These are phyloP conservation scores for Apodemus speciosus DNA, from an alignment of 2,113 vertebrate genomes.

Conservation along the genomic window DNA sequence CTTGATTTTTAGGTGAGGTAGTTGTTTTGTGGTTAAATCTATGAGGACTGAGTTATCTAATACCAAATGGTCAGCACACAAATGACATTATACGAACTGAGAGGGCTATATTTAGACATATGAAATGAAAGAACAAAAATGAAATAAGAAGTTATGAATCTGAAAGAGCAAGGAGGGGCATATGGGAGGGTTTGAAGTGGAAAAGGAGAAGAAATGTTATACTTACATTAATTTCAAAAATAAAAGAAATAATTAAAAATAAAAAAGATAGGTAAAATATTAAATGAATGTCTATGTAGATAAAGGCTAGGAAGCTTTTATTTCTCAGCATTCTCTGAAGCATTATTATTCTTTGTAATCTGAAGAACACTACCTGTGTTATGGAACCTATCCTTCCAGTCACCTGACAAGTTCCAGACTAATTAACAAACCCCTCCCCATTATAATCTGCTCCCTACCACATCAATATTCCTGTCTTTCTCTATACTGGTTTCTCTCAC, in stretches of 20 bases:
- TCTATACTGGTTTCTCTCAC: neutral
- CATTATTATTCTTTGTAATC: neutral
- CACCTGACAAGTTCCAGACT: neutral
- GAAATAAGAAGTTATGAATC: neutral
- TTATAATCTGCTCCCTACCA: neutral
- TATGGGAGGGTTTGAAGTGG: neutral
- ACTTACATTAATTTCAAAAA: neutral
- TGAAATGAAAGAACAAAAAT: too few relatives aligned
- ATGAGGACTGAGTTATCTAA: neutral
- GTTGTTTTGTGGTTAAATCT: neutral
- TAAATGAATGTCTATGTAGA: neutral
- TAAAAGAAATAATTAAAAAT: neutral
- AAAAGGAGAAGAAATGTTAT: neutral
- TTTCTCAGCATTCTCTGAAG: neutral
- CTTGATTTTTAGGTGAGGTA: neutral
- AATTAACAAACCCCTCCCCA: neutral
- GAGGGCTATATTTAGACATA: neutral
- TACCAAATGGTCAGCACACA: neutral
- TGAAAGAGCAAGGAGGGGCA: neutral
- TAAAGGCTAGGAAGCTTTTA: constrained; percentile 9
- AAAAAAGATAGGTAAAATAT: neutral
- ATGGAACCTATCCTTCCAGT: neutral
- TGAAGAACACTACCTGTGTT: neutral
- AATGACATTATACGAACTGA: neutral
- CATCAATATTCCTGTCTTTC: neutral